Evolutionary conservation across 2,113 vertebrate genomes (phyloP), one percentile per base, ranked within the genome.

Genomic region (Pelecanoides urinatrix): DNA sequence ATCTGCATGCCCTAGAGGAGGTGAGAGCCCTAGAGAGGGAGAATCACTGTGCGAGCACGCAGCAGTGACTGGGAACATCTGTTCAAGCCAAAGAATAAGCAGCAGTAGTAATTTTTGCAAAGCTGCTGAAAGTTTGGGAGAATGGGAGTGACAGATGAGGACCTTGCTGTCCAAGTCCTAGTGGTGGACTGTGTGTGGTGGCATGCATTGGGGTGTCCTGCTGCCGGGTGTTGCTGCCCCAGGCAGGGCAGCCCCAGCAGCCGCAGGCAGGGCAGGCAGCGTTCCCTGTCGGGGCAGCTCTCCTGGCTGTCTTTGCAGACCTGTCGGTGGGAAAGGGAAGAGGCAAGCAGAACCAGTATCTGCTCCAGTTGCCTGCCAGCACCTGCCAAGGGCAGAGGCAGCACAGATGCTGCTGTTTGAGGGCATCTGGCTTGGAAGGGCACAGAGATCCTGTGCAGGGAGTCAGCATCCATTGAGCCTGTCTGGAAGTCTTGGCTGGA

Each of bases 371-470:
- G 10, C 10, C 56, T 88, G 82, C 65, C 55, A 88, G 91, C 38
- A 25, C 70, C 68, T 78, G 83, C 91, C 53, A 58, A 80, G 58
- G 76, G 67, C 83, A 97, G 68, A 84, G 79, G 76, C 49, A 56
- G 59, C 68, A 58, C 84, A 89, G 80, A 88, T 90, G 90, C 77
- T 90, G 70, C 77, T 67, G 66, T 38, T 38, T 2, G 36, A 85
- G 81, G 77, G 52, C 74, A 82, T 94, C 94, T 93, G 82, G 66
- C 52, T 88, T 86, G 90, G 74, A 90, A 94, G 71, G 90, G 74
- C 85, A 65, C 62, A 45, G 83, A 83, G 75, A 83, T 52, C 53
- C 79, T 82, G 56, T 55, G 82, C 56, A 42, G 73, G 78, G 44
- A 95, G 67, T 68, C 83, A 68, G 81, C 77, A 59, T 45, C 30